Percentiles rank a stretch among this genome's conserved stretches.
phyloP scores from a whole-genome alignment of 1,140 invertebrate species.

The Drosophila seguyi region DNA sequence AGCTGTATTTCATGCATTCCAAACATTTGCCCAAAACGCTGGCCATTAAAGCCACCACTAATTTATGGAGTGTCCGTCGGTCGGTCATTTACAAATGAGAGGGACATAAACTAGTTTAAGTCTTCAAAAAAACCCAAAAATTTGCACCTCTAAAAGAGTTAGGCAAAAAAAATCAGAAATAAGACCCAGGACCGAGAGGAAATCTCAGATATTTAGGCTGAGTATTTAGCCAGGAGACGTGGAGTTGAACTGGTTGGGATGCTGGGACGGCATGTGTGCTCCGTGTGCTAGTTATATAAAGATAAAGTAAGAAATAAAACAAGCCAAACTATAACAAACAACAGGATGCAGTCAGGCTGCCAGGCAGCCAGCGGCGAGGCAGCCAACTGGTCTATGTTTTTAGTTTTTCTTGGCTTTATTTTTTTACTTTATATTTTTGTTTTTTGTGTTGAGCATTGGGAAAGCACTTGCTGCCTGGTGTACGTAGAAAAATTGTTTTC shows the following conservation, averaged over 20 bases:
- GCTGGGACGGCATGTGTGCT: constrained; percentile 45
- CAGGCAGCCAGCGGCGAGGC: constrained; percentile 37
- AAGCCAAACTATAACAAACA: constrained; percentile 78
- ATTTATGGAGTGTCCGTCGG: constrained; percentile 32
- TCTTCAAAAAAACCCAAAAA: constrained; percentile 28
- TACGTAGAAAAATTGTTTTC: constrained; percentile 77
- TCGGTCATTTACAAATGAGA: constrained; percentile 37
- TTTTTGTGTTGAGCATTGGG: constrained; percentile 55
- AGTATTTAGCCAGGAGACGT: constrained; percentile 45
- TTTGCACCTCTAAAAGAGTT: constrained; percentile 49
- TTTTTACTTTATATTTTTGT: constrained; percentile 2
- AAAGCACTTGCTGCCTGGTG: constrained; percentile 60
- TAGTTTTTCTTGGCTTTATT: constrained; percentile 30
- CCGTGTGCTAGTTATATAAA: constrained; percentile 74
- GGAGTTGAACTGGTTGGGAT: constrained; percentile 18
- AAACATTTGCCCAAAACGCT: constrained; percentile 42
- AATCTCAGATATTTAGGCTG: constrained; percentile 74
- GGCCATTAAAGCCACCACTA: constrained; percentile 24
- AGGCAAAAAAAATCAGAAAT: not conserved
- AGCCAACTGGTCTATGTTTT: constrained; percentile 55
- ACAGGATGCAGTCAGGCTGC: constrained; percentile 69
- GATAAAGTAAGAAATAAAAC: constrained; percentile 79
- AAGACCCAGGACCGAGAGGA: constrained; percentile 19
- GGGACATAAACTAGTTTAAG: constrained; percentile 43
- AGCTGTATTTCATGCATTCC: constrained; percentile 53